A percentile compares a stretch with the other conserved stretches of the same genome.
Conservation (phyloP, 1,140 invertebrate genomes). For the Cheumatopsyche charites region DNA sequence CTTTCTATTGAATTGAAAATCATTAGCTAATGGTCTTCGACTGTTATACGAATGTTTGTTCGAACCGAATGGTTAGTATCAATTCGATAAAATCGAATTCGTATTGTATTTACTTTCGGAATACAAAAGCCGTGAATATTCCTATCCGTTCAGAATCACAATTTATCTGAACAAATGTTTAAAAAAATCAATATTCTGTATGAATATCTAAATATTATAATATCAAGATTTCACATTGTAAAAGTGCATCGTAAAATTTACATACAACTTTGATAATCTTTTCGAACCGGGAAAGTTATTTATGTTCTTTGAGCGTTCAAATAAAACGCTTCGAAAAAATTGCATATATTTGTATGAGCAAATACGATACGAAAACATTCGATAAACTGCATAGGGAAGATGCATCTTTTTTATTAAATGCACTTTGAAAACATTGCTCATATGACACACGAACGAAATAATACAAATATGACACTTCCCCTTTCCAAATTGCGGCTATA, state of each 20-base stretch:
- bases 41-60: constrained; percentile 20
- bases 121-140: too few species aligned
- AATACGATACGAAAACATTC: background rate
- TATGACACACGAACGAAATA: background rate
- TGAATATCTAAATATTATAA: too few species aligned
- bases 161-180: too few species aligned
- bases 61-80: constrained; percentile 2
- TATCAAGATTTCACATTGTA: too few species aligned
- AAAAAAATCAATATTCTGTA: too few species aligned
- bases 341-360: background rate
- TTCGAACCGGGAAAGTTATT: too few species aligned
- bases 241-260: too few species aligned
- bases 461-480: constrained; percentile 14
- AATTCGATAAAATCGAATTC: constrained; percentile 33
- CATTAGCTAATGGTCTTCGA: constrained; percentile 29
- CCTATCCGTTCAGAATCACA: too few species aligned
- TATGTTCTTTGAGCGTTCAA: too few species aligned
- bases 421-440: constrained; percentile 18
- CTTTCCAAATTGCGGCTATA: constrained; percentile 1
- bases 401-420: constrained; percentile 22
- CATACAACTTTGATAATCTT: too few species aligned
- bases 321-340: too few species aligned
- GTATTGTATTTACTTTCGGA: too few species aligned
- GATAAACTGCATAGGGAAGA: constrained; percentile 12
- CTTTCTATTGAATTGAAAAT: constrained; percentile 1